Base-by-base conservation (phyloP, 2,888 invertebrate genomes). In the Andrena bicolor region DNA sequence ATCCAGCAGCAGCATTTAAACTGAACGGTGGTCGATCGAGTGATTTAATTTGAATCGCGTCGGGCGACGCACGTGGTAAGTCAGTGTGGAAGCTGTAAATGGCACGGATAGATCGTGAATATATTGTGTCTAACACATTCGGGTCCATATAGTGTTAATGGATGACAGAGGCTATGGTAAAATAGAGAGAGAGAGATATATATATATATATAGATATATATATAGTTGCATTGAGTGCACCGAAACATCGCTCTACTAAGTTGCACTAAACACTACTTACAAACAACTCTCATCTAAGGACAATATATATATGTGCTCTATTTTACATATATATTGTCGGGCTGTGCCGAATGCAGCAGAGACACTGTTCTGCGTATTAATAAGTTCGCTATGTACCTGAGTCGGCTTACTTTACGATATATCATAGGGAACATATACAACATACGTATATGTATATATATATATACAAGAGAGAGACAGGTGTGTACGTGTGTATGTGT, bases 201-300 rank as follows among this genome's bases (percentile, higher is more conserved):
- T 13, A 41, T 41, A 41, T 13, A 51, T 51, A 66, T 51, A 28
- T 35, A 80, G n/a, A n/a, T 65, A 69, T 76, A 76, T 65, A 82
- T 86, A 86, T 84, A 86, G 78, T 83, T 83, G 87, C 85, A 85
- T 87, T 85, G 82, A 80, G 88, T 86, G 88, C 88, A 86, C 79
- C 82, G 86, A 88, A 76, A 87, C 88, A 88, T 88, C 80, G 87
- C 88, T 88, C 88, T 88, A 88, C 88, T 41, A 82, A 86, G 88
- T 86, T 88, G 87, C 87, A 87, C 84, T 86, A 88, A 87, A 85
- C 87, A 87, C 86, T 87, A 88, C 87, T 83, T 82, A 88, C 86
- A 88, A 78, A 85, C 86, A 86, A 75, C 49, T 82, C 49, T 85
- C 74, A 86, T 86, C 84, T 86, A 86, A 84, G 66, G 71, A 80